These are phyloP conservation scores for Ips typographus DNA, from an alignment of 1,140 invertebrate genomes.

Conservation along the genomic window DNA sequence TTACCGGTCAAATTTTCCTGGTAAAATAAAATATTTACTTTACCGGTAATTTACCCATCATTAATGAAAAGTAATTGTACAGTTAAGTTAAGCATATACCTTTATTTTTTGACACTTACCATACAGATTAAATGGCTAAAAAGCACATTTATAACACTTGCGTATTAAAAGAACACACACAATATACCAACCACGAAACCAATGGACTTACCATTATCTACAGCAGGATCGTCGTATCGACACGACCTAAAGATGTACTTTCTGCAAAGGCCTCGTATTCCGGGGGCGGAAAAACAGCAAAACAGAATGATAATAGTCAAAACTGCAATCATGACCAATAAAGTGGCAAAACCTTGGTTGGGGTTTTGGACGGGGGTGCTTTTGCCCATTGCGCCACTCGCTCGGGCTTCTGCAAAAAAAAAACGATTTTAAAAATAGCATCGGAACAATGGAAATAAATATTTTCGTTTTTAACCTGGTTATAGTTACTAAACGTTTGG, in stretches of 20 bases:
- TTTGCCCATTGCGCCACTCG: slow-evolving; percentile 1
- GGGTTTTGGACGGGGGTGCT: slow-evolving; percentile 26
- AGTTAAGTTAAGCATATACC: no score
- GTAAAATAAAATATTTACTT: no score
- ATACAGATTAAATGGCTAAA: no score
- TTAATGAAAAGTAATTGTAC: no score
- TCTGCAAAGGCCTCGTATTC: slow-evolving; percentile 56
- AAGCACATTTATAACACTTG: no score
- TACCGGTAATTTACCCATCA: no score
- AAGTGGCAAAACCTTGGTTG: slow-evolving; percentile 56
- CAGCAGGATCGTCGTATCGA: slow-evolving; percentile 50
- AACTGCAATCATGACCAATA: slow-evolving; percentile 61
- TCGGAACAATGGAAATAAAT: background rate
- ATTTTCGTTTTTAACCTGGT: slow-evolving; percentile 10
- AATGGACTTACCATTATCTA: slow-evolving; percentile 41
- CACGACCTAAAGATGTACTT: slow-evolving; percentile 53
- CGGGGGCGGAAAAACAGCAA: slow-evolving; percentile 62
- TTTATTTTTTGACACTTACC: no score
- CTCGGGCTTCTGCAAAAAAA: slow-evolving; percentile 23
- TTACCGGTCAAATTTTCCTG: no score
- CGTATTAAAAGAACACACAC: no score
- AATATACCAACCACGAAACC: no score
- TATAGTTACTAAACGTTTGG: background rate
- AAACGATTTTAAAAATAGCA: background rate
- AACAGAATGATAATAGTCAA: slow-evolving; percentile 61